phyloP scores from a whole-genome alignment of 2,113 vertebrate genomes.

The Synchiropus splendidus region DNA sequence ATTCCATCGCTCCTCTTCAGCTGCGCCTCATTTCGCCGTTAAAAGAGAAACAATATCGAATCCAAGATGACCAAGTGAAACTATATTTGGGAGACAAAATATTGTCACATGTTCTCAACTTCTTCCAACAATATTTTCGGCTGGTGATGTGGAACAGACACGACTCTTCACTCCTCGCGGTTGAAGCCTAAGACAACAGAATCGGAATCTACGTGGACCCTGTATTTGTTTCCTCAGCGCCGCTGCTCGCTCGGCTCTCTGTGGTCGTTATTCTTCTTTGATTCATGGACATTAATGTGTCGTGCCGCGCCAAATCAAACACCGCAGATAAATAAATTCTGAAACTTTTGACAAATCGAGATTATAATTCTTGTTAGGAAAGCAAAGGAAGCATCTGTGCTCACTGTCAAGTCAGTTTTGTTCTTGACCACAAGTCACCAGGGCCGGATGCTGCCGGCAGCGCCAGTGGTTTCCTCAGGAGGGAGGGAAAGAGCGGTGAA shows the following conservation, averaged over 20 bases:
- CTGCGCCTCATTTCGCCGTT: too few species aligned
- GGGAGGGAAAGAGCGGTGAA: too few species aligned
- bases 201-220: slow-evolving; percentile 35
- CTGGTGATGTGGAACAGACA: slow-evolving; percentile 25
- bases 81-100: slow-evolving; percentile 7
- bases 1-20: too few species aligned
- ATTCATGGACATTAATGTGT: slow-evolving; percentile 26
- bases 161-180: slow-evolving; percentile 28
- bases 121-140: slow-evolving; percentile 34
- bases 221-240: slow-evolving; percentile 50
- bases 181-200: slow-evolving; percentile 48
- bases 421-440: slow-evolving; percentile 9
- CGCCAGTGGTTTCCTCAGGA: too few species aligned
- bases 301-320: slow-evolving; percentile 49
- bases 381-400: slow-evolving; percentile 27
- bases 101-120: slow-evolving; percentile 21
- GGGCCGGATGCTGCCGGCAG: too few species aligned
- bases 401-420: slow-evolving; percentile 38
- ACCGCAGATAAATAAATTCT: slow-evolving; percentile 48
- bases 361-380: slow-evolving; percentile 31
- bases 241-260: slow-evolving; percentile 28
- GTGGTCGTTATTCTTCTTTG: slow-evolving; percentile 35
- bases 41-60: too few species aligned
- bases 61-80: slow-evolving; percentile 7
- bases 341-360: slow-evolving; percentile 40